These are phyloP conservation scores for Rhopilema esculentum DNA, from an alignment of 30 jellyfish, hydroid and myxozoan species.

Conservation along the genomic window DNA sequence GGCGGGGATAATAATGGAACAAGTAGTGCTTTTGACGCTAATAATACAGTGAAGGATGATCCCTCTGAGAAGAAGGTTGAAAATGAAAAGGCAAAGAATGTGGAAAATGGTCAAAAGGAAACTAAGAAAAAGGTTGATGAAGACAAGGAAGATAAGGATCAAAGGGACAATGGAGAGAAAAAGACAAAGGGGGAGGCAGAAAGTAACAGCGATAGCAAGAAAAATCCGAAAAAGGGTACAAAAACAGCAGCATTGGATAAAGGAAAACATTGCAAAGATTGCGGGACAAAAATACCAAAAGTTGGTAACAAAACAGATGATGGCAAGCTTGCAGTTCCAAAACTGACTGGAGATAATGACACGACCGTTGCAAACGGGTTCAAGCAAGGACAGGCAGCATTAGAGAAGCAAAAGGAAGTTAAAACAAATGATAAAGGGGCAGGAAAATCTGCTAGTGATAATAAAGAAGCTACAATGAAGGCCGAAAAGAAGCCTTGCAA, in stretches of 20 bases:
- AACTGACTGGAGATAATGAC: conserved; percentile 21
- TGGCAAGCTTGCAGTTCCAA: conserved; percentile 39
- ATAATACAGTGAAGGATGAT: not conserved
- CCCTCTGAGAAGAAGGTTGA: not conserved
- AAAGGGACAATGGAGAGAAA: not conserved
- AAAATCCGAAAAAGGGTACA: not conserved
- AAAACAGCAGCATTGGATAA: not conserved
- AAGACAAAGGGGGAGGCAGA: not conserved
- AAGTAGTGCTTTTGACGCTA: not conserved
- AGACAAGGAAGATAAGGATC: conserved; percentile 26
- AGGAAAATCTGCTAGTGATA: not conserved
- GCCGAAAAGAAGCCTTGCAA: conserved; percentile 11
- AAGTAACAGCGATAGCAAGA: not conserved
- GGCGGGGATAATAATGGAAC: not conserved
- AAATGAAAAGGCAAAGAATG: not conserved
- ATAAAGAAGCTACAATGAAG: not conserved
- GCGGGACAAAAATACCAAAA: conserved; percentile 40
- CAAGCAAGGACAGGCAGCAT: not conserved
- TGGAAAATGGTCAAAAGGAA: not conserved
- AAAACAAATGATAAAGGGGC: not conserved
- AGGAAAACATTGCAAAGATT: not conserved
- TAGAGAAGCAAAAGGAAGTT: not conserved
- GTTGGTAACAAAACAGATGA: conserved; percentile 36
- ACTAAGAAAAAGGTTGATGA: not conserved
- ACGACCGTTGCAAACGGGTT: not conserved